phyloP scores from a whole-genome alignment of 2,113 vertebrate species.

The Micromys minutus region DNA sequence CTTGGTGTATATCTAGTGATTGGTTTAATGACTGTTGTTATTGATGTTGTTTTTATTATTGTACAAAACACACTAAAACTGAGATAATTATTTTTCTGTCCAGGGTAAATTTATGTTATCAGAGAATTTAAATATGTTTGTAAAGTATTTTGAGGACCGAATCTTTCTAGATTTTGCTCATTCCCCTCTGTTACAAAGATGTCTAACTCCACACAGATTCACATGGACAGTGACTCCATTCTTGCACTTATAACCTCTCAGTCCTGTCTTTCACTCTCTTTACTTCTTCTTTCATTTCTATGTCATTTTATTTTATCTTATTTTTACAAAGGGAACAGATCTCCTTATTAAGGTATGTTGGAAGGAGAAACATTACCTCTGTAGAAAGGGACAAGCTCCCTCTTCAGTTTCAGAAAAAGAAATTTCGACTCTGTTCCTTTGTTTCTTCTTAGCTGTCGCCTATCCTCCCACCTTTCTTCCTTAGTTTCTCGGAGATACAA shows the following conservation, averaged over 20 bases:
- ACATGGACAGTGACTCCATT: no score
- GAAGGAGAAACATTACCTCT: conserved; percentile 59
- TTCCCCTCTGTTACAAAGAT: neutral
- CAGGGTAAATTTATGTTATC: neutral
- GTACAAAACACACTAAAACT: neutral
- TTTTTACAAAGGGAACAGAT: conserved; percentile 74
- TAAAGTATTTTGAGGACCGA: neutral
- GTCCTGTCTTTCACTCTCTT: accelerated
- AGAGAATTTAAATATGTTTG: neutral
- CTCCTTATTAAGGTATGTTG: conserved; percentile 72
- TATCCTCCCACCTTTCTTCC: neutral
- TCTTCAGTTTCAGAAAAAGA: conserved; percentile 38
- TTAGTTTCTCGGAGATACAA: neutral
- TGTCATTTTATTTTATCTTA: no score
- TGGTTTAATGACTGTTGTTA: neutral
- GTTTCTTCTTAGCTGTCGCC: no score
- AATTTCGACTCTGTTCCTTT: conserved; percentile 6
- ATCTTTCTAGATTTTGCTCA: neutral
- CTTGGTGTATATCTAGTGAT: neutral
- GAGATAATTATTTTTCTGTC: neutral
- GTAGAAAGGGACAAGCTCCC: conserved; percentile 39
- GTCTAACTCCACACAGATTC: neutral
- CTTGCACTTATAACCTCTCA: no score
- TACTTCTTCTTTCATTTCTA: accelerated
- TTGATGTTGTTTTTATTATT: neutral